Percentiles rank a stretch among this genome's conserved stretches.
Evolutionary conservation across 1,140 invertebrate genomes (phyloP).

Genomic region (Myzus persicae): DNA sequence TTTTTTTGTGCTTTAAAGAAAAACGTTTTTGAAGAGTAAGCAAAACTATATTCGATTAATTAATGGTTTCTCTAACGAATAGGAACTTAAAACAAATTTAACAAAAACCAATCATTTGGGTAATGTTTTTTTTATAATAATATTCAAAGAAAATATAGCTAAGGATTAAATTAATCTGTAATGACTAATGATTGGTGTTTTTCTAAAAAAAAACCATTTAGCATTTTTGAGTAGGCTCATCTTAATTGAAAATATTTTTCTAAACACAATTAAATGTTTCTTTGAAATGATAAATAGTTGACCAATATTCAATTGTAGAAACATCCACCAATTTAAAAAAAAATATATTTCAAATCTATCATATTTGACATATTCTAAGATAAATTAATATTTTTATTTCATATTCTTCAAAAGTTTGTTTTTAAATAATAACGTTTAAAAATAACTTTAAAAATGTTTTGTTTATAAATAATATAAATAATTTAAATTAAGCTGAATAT

Average conservation of each 20-base stretch:
- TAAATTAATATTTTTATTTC: no score
- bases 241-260: not conserved
- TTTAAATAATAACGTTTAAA: no score
- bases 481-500: no score
- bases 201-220: not conserved
- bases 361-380: no score
- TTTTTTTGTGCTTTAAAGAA: not conserved
- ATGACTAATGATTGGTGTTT: not conserved
- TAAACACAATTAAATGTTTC: not conserved
- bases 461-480: no score
- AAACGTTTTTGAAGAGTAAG: no score
- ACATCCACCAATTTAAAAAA: no score
- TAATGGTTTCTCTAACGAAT: not conserved
- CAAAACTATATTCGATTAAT: not conserved
- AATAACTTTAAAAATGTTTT: no score
- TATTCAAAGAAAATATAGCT: not conserved
- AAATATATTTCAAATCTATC: no score
- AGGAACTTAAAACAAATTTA: not conserved
- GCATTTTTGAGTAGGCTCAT: not conserved
- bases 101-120: not conserved
- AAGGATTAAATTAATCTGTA: not conserved
- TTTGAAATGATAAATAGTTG: not conserved
- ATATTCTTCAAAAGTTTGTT: no score
- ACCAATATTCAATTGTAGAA: not conserved
- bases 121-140: not conserved